Conservation (phyloP, 2,113 vertebrate genomes). For the Montifringilla adamsi region DNA sequence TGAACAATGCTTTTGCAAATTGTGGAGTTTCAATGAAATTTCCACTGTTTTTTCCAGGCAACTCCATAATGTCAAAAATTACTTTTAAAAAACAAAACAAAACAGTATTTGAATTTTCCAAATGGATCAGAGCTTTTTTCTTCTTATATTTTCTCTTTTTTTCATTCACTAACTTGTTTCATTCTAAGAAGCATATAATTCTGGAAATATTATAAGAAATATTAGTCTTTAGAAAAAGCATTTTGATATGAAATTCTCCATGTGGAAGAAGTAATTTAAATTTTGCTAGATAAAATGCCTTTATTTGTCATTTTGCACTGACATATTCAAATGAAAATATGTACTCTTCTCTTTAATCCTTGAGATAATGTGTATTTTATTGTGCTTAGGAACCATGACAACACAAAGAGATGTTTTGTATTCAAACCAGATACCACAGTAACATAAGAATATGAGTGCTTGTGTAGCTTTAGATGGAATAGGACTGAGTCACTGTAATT, state of each 20-base stretch:
- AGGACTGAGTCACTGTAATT: not conserved
- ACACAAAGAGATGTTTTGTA: not conserved
- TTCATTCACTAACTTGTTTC: not conserved
- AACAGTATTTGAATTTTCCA: not conserved
- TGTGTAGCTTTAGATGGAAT: not conserved
- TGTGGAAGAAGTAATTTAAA: not conserved
- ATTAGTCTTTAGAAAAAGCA: not conserved
- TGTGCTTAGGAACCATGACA: not conserved
- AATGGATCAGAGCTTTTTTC: not conserved
- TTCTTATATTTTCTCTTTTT: not conserved
- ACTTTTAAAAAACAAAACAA: not conserved
- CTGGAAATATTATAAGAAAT: not conserved
- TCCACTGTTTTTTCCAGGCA: not conserved
- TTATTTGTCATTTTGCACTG: not conserved
- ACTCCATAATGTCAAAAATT: not conserved
- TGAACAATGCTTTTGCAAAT: not conserved
- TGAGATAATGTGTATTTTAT: not conserved
- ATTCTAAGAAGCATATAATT: not conserved
- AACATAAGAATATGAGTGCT: not conserved
- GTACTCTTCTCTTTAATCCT: not conserved
- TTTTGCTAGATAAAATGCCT: not conserved
- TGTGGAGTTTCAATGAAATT: not conserved
- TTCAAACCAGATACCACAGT: not conserved
- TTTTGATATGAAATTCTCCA: not conserved
- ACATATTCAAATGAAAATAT: not conserved